Evolutionary conservation across 2,888 invertebrate genomes (phyloP), one percentile per base, ranked within the genome.

Genomic region (Blastobasis lacticolella): DNA sequence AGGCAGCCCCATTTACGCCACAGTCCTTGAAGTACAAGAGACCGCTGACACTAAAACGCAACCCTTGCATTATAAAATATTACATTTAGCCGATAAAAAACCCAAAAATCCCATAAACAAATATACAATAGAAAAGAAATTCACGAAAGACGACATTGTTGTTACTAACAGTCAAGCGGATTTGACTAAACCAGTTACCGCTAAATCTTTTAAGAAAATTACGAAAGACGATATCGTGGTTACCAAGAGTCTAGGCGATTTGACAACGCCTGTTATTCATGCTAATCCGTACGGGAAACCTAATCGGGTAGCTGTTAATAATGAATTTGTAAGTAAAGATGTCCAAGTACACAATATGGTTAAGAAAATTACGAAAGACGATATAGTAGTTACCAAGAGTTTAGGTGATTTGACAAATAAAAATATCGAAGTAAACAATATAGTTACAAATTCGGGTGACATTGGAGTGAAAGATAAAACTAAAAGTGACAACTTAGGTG

Each of bases 111-210:
- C 66, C 54, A 57, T 59, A 41, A 57, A 63, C 0, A 40, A 73
- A 0, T 79, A 71, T 40, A 81, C 72, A 55, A 66, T 75, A 0
- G 54, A 67, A 6, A 72, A 64, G 36, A 83, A 79, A 63, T 77
- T 83, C 1, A 76, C 71, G 51, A 86, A 83, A 59, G 80, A 80
- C 2, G 85, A 85, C 46, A 83, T 83, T 42, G 69, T 73, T 57
- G 71, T 81, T 4, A 74, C 78, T 0, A 58, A 57, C 50, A 66
- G 56, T 49, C 59, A 59, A 4, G 59, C 61, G 8, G 61, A 66
- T 38, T 47, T 60, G 4, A 51, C 46, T 49, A 62, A 58, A 50
- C 9, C 36, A n/a, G 10, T 10, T 42, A 10, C 4, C 5, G 9
- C 10, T 38, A 47, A 47, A 37, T 38, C 47, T 42, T 10, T 2